A percentile compares a stretch with the other conserved stretches of the same genome.
phyloP scores from a whole-genome alignment of 2,888 invertebrate species.

The Melanostoma mellinum region DNA sequence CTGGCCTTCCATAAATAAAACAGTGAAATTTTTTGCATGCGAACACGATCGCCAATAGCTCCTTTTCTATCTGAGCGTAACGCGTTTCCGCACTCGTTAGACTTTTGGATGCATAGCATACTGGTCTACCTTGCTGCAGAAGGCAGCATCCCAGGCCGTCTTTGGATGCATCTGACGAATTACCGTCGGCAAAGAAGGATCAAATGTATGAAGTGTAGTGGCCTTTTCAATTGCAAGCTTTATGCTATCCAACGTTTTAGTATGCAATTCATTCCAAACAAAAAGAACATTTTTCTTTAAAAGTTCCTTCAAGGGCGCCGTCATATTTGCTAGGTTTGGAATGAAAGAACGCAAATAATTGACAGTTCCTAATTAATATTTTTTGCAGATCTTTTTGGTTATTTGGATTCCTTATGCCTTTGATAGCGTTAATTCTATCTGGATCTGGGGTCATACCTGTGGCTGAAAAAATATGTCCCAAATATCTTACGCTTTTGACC shows the following conservation, averaged over 20 bases:
- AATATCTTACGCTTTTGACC: not conserved
- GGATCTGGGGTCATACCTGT: constrained; percentile 10
- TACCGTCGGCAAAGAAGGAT: not conserved
- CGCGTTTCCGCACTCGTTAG: constrained; percentile 53
- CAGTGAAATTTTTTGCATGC: not conserved
- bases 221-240: constrained; percentile 62
- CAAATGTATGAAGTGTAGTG: constrained; percentile 12
- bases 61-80: constrained; percentile 71
- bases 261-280: constrained; percentile 64
- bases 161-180: constrained; percentile 52
- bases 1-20: constrained; percentile 72
- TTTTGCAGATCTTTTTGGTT: constrained; percentile 74
- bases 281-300: too few relatives aligned
- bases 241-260: constrained; percentile 52
- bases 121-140: constrained; percentile 28
- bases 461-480: constrained; percentile 16
- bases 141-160: constrained; percentile 48
- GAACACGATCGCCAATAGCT: constrained; percentile 17
- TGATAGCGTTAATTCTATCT: not conserved
- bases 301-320: too few relatives aligned
- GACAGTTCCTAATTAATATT: too few relatives aligned
- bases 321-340: too few relatives aligned
- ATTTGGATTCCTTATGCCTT: constrained; percentile 60
- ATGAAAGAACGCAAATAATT: too few relatives aligned
- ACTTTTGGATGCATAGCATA: constrained; percentile 52